Conservation (phyloP, 53 echinoderm and acorn worm genomes). For the Apostichopus leukothele region DNA sequence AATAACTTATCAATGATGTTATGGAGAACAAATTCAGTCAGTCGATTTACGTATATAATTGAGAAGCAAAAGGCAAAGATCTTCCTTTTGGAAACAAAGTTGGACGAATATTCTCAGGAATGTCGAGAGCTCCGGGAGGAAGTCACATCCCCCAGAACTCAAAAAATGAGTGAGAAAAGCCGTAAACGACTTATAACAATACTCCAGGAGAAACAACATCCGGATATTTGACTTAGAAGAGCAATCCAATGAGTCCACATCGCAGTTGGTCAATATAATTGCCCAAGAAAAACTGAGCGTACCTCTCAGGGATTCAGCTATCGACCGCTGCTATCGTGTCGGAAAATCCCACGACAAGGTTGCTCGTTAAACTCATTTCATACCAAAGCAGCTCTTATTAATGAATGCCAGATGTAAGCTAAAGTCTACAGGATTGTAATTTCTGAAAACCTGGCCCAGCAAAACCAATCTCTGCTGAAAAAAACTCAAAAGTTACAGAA, state of each 20-base stretch:
- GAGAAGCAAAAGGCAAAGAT: slow-evolving; percentile 19
- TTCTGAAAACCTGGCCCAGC: slow-evolving; percentile 4
- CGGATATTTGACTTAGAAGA: slow-evolving; percentile 11
- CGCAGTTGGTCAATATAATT: neutral
- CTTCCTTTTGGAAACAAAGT: slow-evolving; percentile 18
- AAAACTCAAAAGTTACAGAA: slow-evolving; percentile 14
- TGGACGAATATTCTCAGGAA: neutral
- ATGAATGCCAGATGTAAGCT: neutral
- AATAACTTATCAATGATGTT: slow-evolving; percentile 23
- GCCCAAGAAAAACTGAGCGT: slow-evolving; percentile 23
- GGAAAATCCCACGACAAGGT: neutral
- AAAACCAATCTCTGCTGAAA: neutral
- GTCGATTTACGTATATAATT: neutral
- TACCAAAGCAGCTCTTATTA: neutral
- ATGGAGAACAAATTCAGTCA: slow-evolving; percentile 1
- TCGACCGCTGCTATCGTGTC: neutral
- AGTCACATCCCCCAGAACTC: slow-evolving; percentile 16
- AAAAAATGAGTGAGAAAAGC: neutral
- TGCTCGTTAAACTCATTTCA: neutral
- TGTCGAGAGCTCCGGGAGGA: slow-evolving; percentile 2
- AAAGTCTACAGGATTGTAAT: neutral
- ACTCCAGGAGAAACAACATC: neutral
- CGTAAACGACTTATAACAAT: neutral
- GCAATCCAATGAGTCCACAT: slow-evolving; percentile 3
- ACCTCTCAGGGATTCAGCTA: neutral